phyloP scores from a whole-genome alignment of 2,888 invertebrate species.

The Amblyteles armatorius region DNA sequence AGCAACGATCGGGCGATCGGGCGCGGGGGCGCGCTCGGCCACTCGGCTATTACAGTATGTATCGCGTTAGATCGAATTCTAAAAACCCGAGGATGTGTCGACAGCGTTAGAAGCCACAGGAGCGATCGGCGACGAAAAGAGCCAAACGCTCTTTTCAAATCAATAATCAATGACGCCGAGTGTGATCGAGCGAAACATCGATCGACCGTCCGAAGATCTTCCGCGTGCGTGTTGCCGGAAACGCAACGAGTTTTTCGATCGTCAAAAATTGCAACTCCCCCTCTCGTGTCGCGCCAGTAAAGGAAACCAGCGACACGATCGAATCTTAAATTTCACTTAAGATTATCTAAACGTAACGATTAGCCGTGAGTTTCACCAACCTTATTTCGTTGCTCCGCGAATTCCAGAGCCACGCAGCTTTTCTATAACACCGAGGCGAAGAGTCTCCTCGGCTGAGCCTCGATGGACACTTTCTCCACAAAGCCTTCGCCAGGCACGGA shows the following conservation, averaged over 20 bases:
- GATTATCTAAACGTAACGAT: conserved; percentile 39
- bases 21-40: background rate
- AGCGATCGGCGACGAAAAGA: background rate
- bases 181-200: background rate
- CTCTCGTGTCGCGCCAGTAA: background rate
- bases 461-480: conserved; percentile 72
- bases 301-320: conserved; percentile 3
- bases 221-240: conserved; percentile 5
- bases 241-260: background rate
- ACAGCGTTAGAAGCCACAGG: background rate
- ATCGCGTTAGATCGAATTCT: conserved; percentile 20
- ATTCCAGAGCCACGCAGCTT: conserved; percentile 68
- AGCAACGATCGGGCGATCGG: conserved; percentile 18
- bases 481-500: conserved; percentile 36
- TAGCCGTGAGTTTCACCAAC: conserved; percentile 78
- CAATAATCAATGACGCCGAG: background rate
- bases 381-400: conserved; percentile 76
- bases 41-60: conserved; percentile 7
- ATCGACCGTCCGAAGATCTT: background rate
- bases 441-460: conserved; percentile 43
- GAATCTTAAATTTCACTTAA: conserved; percentile 10
- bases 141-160: background rate
- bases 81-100: conserved; percentile 2
- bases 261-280: background rate
- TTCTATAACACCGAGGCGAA: conserved; percentile 64